Base-by-base conservation (phyloP, 2,797 vertebrate genomes). In the Sebastes baramenuke region DNA sequence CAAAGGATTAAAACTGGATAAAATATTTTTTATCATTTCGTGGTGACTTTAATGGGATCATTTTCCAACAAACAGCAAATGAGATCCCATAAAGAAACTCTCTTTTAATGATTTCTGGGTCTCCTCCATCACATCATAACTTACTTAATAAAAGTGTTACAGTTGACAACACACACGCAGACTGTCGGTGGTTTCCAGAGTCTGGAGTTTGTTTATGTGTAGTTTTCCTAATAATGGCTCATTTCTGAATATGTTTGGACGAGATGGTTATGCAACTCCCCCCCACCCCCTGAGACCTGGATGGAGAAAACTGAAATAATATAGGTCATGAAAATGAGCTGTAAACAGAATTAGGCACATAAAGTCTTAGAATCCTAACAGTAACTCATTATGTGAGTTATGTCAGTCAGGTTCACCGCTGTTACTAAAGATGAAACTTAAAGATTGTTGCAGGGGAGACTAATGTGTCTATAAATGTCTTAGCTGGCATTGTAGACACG, bases 321-420 rank as follows among this genome's bases (percentile, higher is more conserved):
- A 49, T 61, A 61, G 58, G 75, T 55, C 67, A 70, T 14, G 36
- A 42, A 66, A 66, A 79, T 67, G 54, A 67, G 36, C 54, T 59
- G 36, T 8, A 29, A 52, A 64, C 76, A 72, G 16, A 72, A 34
- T 34, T 12, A 1, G 59, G 25, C 24, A 55, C 20, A 13, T 10
- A 5, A 3, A 14, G 32, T 22, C 0, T 52, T 52, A 52, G 46
- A 49, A 18, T 49, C 30, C 49, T 0, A n/a, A 29, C 32, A 46
- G 30, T 2, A 38, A 25, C 25, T 0, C 13, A 5, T 49, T 49
- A 52, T 32, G 32, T 68, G 2, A 16, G 20, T 30, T 18, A 30
- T 30, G 22, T 12, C 20, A 8, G 25, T 18, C 22, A 20, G 55
- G 13, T 30, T 22, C 29, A 30, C 8, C 18, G 46, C 42, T 3